A percentile compares a stretch with the other conserved stretches of the same genome.
These are phyloP conservation scores for Pluvianellus socialis DNA, from an alignment of 2,113 vertebrate species.

Conservation along the genomic window DNA sequence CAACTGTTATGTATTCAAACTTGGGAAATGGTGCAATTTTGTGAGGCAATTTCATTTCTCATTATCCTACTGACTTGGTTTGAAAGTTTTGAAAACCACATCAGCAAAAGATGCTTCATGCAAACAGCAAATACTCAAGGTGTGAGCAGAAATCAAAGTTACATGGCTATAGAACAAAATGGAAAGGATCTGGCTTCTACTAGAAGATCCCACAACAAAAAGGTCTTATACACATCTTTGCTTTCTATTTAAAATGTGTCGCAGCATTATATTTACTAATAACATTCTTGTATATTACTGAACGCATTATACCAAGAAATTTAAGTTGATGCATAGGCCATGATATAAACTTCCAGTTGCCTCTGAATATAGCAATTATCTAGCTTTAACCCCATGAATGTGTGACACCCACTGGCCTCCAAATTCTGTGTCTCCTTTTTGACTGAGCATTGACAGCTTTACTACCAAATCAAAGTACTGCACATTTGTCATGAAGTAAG, in stretches of 20 bases:
- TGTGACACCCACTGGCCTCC: neutral
- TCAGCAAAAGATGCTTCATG: neutral
- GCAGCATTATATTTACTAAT: neutral
- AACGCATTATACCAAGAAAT: neutral
- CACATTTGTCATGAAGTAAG: neutral
- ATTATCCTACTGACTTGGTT: neutral
- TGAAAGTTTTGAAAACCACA: neutral
- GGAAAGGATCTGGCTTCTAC: neutral
- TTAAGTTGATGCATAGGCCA: neutral
- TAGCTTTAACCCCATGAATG: neutral
- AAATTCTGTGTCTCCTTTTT: neutral
- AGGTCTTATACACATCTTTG: accelerated
- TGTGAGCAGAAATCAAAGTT: neutral
- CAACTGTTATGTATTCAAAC: neutral
- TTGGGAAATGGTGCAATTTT: neutral
- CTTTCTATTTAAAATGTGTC: neutral
- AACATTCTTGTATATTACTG: neutral
- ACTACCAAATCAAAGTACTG: neutral
- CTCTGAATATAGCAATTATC: neutral
- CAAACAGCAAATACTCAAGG: neutral
- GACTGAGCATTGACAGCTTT: neutral
- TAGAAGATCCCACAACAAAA: neutral
- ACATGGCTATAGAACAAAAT: neutral
- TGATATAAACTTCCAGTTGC: neutral
- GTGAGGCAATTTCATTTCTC: neutral